A percentile compares a stretch with the other conserved stretches of the same genome.
Evolutionary conservation across 2,888 invertebrate genomes (phyloP).

Genomic region (Thecophora atra): DNA sequence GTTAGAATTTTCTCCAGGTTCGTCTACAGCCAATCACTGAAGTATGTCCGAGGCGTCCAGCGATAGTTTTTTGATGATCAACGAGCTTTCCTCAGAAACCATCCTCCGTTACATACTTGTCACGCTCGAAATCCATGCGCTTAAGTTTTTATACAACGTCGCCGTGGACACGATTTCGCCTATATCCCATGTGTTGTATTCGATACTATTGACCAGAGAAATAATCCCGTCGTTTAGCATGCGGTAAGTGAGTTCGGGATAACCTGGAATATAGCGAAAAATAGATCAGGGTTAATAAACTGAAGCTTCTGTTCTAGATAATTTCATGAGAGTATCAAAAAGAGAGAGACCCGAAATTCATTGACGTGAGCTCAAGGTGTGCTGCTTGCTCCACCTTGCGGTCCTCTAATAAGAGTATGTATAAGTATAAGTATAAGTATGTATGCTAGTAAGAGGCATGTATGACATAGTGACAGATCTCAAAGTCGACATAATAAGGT

Average conservation of each 20-base stretch:
- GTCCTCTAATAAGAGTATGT: no score
- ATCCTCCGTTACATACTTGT: constrained; percentile 66
- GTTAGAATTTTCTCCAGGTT: constrained; percentile 88
- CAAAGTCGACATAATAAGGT: no score
- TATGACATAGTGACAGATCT: no score
- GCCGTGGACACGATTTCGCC: constrained; percentile 88
- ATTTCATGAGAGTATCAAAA: no score
- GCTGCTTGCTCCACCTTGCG: no score
- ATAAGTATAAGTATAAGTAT: no score
- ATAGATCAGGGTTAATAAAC: not conserved
- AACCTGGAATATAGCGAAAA: constrained; percentile 70
- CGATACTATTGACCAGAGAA: constrained; percentile 86
- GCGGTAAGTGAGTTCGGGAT: constrained; percentile 90
- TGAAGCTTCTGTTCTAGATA: no score
- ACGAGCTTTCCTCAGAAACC: constrained; percentile 64
- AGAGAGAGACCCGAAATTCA: no score
- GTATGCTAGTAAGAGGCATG: no score
- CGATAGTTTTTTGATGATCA: constrained; percentile 81
- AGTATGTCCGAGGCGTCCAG: constrained; percentile 93
- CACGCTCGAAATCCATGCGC: constrained; percentile 65
- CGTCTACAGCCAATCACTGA: constrained; percentile 91
- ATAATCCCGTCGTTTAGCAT: constrained; percentile 92
- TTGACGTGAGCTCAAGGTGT: no score
- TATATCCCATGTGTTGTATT: constrained; percentile 87
- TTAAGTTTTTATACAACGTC: constrained; percentile 87